phyloP scores from a whole-genome alignment of 2,797 vertebrate species.

The Chiloscyllium punctatum region DNA sequence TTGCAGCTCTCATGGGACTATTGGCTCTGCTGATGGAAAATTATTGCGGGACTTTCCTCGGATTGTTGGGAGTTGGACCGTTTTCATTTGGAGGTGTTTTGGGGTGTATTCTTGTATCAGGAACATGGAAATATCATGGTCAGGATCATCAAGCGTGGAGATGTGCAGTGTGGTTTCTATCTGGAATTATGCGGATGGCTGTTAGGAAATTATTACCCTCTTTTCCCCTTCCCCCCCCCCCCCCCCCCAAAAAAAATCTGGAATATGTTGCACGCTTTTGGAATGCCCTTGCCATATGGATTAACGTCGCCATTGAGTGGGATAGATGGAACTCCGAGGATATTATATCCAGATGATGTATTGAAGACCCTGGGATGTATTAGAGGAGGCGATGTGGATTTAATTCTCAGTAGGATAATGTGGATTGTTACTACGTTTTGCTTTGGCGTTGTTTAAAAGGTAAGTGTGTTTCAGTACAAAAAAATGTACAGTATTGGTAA shows the following conservation, averaged over 20 bases:
- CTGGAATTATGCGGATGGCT: background rate
- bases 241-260: background rate
- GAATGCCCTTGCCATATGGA: constrained; percentile 14
- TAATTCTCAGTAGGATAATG: background rate
- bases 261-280: constrained; percentile 22
- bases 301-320: background rate
- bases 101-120: background rate
- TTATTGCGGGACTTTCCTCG: background rate
- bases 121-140: background rate
- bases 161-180: background rate
- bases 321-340: constrained; percentile 18
- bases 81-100: background rate
- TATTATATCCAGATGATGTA: constrained; percentile 31
- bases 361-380: constrained; percentile 34
- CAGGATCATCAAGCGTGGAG: background rate
- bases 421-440: background rate
- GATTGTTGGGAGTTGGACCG: background rate
- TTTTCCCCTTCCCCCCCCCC: background rate
- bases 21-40: background rate
- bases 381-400: constrained; percentile 9
- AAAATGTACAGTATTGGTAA: background rate
- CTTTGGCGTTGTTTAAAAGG: background rate
- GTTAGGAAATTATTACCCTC: too few relatives aligned
- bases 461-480: constrained; percentile 16
- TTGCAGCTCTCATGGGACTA: background rate